A percentile compares a stretch with the other conserved stretches of the same genome.
These are phyloP conservation scores for Morpho deidamia DNA, from an alignment of 2,888 invertebrate genomes.

Conservation along the genomic window DNA sequence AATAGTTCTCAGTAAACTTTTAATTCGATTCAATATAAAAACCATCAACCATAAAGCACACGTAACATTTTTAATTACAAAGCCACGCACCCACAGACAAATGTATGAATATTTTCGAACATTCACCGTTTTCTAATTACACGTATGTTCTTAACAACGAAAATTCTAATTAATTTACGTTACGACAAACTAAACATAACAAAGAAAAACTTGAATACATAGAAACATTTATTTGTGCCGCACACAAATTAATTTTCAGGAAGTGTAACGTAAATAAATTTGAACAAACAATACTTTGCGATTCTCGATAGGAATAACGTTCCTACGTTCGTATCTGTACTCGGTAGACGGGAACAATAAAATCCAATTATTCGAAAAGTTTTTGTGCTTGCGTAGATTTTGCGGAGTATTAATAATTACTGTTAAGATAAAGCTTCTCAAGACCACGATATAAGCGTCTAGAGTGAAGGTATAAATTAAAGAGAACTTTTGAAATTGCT, in stretches of 20 bases:
- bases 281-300: constrained; percentile 5
- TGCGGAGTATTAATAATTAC: constrained; percentile 1
- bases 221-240: constrained; percentile 42
- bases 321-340: background rate
- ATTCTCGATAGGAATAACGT: constrained; percentile 1
- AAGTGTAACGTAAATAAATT: constrained; percentile 45
- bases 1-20: too few species aligned
- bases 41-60: constrained; percentile 25
- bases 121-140: constrained; percentile 55
- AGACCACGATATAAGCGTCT: too few species aligned
- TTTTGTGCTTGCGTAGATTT: background rate
- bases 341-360: constrained; percentile 1
- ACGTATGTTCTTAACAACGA: constrained; percentile 58
- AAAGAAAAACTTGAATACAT: constrained; percentile 41
- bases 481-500: too few species aligned
- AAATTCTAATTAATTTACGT: constrained; percentile 63
- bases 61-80: constrained; percentile 34
- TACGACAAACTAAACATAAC: constrained; percentile 54
- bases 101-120: constrained; percentile 45
- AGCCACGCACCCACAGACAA: constrained; percentile 29
- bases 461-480: too few species aligned
- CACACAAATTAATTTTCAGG: constrained; percentile 59
- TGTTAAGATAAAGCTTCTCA: too few species aligned
- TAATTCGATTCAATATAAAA: too few species aligned
- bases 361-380: constrained; percentile 8